Percentiles rank a stretch among this genome's conserved stretches.
Conservation (phyloP, 53 echinoderm and acorn worm species). For the Henricia sp. region DNA sequence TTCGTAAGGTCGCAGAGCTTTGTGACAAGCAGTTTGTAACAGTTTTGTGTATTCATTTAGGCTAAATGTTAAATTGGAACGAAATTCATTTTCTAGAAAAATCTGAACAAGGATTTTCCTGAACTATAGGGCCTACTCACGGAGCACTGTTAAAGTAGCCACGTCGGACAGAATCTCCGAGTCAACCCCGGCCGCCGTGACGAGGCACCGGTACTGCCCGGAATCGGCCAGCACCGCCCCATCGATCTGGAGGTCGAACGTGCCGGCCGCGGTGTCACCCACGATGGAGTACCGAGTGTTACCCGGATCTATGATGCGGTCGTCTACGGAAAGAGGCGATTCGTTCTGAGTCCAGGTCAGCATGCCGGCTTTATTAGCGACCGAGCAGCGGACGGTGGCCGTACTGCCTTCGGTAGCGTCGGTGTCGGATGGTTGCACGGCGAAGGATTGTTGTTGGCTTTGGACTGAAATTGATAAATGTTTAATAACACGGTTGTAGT, state of each 20-base stretch:
- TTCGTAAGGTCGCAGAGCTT: no score
- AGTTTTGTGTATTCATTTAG: no score
- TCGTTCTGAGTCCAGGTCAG: slow-evolving; percentile 75
- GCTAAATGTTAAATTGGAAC: no score
- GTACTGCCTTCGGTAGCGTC: slow-evolving; percentile 54
- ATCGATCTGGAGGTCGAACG: slow-evolving; percentile 76
- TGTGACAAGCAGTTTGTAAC: no score
- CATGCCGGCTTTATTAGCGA: slow-evolving; percentile 70
- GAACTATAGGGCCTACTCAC: slow-evolving; percentile 72
- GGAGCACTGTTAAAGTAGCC: slow-evolving; percentile 59
- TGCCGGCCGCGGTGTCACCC: slow-evolving; percentile 61
- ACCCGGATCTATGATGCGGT: slow-evolving; percentile 61
- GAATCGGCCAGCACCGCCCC: slow-evolving; percentile 60
- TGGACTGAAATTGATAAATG: slow-evolving; percentile 18
- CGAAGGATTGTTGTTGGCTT: slow-evolving; percentile 76
- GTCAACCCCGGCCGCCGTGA: slow-evolving; percentile 64
- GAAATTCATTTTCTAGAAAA: no score
- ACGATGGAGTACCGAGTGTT: slow-evolving; percentile 67
- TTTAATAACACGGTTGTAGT: no score
- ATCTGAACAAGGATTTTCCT: no score
- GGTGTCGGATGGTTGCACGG: slow-evolving; percentile 58
- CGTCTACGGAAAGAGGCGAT: slow-evolving; percentile 63
- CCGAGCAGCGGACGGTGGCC: slow-evolving; percentile 69
- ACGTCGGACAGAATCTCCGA: slow-evolving; percentile 29
- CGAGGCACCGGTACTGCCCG: slow-evolving; percentile 74